Percentiles rank a stretch among this genome's conserved stretches.
These are phyloP conservation scores for Gandaritis pyraliata DNA, from an alignment of 2,888 invertebrate species.

Conservation along the genomic window DNA sequence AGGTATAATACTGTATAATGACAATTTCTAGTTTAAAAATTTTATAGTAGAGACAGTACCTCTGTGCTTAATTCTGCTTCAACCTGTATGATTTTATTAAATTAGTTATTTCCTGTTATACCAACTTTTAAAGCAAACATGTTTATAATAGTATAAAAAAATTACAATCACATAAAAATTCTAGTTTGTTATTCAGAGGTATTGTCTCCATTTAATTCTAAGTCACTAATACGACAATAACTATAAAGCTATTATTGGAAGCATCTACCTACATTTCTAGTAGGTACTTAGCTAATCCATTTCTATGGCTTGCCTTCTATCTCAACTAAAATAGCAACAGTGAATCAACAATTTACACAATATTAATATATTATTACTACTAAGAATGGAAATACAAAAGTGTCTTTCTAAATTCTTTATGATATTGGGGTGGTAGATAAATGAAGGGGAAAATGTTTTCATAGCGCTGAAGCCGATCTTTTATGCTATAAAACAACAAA, in stretches of 20 bases:
- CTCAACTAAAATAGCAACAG: not conserved
- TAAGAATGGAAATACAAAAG: no score
- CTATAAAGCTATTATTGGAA: conserved; percentile 71
- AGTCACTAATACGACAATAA: conserved; percentile 45
- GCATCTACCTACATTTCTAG: conserved; percentile 55
- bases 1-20: conserved; percentile 75
- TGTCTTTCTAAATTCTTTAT: no score
- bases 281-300: conserved; percentile 10
- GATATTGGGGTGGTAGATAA: no score
- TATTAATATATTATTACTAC: no score
- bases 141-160: no score
- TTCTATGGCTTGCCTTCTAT: not conserved
- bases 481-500: no score
- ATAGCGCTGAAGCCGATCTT: no score
- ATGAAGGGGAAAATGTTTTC: no score
- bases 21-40: conserved; percentile 47
- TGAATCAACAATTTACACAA: not conserved
- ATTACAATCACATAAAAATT: no score
- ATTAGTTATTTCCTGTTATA: not conserved
- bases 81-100: no score
- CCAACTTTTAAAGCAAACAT: not conserved
- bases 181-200: conserved; percentile 2
- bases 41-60: conserved; percentile 27
- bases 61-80: not conserved
- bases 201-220: conserved; percentile 42